A percentile compares a stretch with the other conserved stretches of the same genome.
phyloP scores from a whole-genome alignment of 2,888 invertebrate genomes.

The Polyploca ridens region DNA sequence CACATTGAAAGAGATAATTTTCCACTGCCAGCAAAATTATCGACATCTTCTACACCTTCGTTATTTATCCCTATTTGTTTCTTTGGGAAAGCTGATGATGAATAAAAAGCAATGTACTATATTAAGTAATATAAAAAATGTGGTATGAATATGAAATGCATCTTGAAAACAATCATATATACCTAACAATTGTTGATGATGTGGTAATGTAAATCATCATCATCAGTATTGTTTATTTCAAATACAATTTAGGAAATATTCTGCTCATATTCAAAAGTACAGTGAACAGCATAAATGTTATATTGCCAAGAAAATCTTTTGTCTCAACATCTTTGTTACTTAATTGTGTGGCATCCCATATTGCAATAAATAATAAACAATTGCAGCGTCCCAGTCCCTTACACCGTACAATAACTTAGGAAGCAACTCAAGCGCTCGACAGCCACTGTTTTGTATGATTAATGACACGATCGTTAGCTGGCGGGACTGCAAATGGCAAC shows the following conservation, averaged over 20 bases:
- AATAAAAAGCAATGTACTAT: too few species aligned
- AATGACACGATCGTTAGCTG: constrained; percentile 67
- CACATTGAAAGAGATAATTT: too few species aligned
- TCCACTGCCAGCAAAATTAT: too few species aligned
- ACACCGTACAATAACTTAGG: constrained; percentile 46
- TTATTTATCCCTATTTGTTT: too few species aligned
- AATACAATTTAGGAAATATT: too few species aligned
- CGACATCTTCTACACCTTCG: too few species aligned
- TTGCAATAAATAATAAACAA: constrained; percentile 7
- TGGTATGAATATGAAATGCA: too few species aligned
- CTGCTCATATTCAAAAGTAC: neutral
- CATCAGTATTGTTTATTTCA: too few species aligned
- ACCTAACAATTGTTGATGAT: too few species aligned
- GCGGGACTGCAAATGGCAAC: constrained; percentile 64
- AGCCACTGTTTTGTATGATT: constrained; percentile 68
- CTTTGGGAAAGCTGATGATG: too few species aligned
- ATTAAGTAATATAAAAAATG: too few species aligned
- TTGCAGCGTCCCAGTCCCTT: constrained; percentile 29
- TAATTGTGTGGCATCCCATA: neutral
- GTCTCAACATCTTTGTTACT: neutral
- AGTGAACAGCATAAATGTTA: neutral
- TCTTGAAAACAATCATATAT: constrained; percentile 14
- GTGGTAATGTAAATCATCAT: neutral
- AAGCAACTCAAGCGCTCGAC: constrained; percentile 57
- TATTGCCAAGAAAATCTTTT: neutral